Conservation (phyloP, 1,140 invertebrate genomes). For the Caenorhabditis briggsae region DNA sequence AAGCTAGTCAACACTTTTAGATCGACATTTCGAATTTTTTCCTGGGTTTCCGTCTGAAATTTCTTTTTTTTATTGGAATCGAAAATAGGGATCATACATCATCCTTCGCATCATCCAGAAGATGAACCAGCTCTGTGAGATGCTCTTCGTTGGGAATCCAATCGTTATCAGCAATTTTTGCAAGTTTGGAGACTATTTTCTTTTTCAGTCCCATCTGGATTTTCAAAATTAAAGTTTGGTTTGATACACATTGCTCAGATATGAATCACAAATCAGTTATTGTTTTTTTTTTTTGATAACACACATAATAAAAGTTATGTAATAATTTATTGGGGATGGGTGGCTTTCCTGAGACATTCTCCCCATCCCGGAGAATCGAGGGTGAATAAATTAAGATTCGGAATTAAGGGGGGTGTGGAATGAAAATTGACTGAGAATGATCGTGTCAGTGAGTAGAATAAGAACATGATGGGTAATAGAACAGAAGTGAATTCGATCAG, state of each 20-base stretch:
- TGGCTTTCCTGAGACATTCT: too few species aligned
- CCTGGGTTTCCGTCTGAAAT: constrained; percentile 21
- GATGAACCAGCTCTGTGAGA: neutral
- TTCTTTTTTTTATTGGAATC: neutral
- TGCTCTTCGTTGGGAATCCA: constrained; percentile 15
- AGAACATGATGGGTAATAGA: constrained; percentile 10
- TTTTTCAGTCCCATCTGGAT: constrained; percentile 24
- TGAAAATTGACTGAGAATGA: neutral
- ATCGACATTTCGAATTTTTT: neutral
- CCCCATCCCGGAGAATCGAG: too few species aligned
- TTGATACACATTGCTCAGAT: neutral
- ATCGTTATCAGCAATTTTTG: neutral
- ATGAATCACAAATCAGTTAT: too few species aligned
- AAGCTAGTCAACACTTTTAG: neutral
- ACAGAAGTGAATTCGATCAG: constrained; percentile 34
- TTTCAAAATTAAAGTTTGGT: neutral
- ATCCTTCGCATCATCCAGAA: constrained; percentile 24
- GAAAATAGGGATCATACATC: neutral
- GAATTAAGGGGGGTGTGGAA: neutral
- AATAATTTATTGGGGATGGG: neutral
- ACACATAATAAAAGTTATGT: neutral
- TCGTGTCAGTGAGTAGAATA: neutral
- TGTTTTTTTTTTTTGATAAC: too few species aligned
- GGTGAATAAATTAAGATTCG: neutral
- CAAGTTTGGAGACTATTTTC: neutral